A percentile compares a stretch with the other conserved stretches of the same genome.
Evolutionary conservation across 53 echinoderm and acorn worm genomes (phyloP).

Genomic region (Astropecten irregularis): DNA sequence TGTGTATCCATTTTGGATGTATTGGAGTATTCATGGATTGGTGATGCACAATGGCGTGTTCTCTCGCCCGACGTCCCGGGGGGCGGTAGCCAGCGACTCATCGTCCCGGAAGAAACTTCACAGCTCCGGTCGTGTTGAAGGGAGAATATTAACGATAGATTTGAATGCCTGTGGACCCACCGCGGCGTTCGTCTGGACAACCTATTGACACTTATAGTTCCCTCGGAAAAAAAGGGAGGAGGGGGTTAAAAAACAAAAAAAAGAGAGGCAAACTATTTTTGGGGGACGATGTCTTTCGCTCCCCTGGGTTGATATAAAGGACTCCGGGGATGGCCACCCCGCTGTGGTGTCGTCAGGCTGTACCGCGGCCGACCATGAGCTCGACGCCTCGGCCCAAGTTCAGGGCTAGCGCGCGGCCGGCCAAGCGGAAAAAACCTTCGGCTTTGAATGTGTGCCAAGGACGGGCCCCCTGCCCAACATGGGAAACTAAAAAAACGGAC

Average conservation of each 20-base stretch:
- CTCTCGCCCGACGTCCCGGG: too few relatives aligned
- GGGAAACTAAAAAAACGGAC: not conserved
- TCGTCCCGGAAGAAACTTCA: too few relatives aligned
- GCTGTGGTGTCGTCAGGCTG: slow-evolving; percentile 43
- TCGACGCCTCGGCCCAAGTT: slow-evolving; percentile 45
- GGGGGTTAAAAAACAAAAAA: too few relatives aligned
- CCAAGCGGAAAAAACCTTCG: slow-evolving; percentile 16
- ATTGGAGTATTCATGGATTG: slow-evolving; percentile 24
- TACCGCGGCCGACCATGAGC: slow-evolving; percentile 16
- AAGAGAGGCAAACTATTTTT: too few relatives aligned
- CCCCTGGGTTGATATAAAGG: too few relatives aligned
- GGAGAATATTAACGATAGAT: slow-evolving; percentile 32
- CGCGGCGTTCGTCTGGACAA: slow-evolving; percentile 26
- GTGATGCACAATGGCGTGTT: too few relatives aligned
- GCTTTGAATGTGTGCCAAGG: slow-evolving; percentile 17
- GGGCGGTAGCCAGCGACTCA: too few relatives aligned
- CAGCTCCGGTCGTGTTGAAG: too few relatives aligned
- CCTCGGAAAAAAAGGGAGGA: too few relatives aligned
- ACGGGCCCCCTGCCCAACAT: not conserved
- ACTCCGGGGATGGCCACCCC: not conserved
- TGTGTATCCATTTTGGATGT: slow-evolving; percentile 55
- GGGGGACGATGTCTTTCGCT: too few relatives aligned
- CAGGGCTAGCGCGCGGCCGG: slow-evolving; percentile 18
- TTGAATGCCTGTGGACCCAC: slow-evolving; percentile 50
- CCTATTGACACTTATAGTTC: slow-evolving; percentile 45